These are phyloP conservation scores for Empis livida DNA, from an alignment of 2,888 invertebrate genomes.

Conservation along the genomic window DNA sequence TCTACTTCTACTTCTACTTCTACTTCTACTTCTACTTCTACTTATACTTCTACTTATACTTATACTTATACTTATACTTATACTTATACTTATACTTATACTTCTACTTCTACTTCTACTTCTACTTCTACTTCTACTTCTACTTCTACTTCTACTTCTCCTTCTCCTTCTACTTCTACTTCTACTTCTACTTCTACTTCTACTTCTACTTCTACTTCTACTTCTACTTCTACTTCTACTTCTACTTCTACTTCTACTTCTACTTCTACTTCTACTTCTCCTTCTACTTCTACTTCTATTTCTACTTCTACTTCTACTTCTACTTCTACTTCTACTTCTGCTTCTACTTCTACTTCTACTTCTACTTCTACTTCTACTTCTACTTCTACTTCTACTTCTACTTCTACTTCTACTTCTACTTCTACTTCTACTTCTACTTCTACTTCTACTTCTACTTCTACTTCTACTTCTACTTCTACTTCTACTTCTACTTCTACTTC, in stretches of 20 bases:
- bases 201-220: constrained; percentile 3
- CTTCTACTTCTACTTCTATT: no score
- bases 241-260: constrained; percentile 3
- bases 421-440: constrained; percentile 4
- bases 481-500: constrained; percentile 5
- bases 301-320: no score
- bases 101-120: no score
- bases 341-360: no score
- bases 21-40: no score
- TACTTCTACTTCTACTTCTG: no score
- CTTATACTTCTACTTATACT: no score
- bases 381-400: constrained; percentile 4
- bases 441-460: constrained; percentile 5
- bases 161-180: constrained; percentile 4
- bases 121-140: neutral
- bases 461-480: constrained; percentile 2
- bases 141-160: constrained; percentile 1
- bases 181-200: neutral
- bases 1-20: no score
- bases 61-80: constrained; percentile 8
- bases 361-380: constrained; percentile 4
- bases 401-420: constrained; percentile 5
- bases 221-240: constrained; percentile 1
- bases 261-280: constrained; percentile 2
- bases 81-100: constrained; percentile 17